Base-by-base conservation (phyloP, 2,888 invertebrate genomes). In the Urechis unicinctus region DNA sequence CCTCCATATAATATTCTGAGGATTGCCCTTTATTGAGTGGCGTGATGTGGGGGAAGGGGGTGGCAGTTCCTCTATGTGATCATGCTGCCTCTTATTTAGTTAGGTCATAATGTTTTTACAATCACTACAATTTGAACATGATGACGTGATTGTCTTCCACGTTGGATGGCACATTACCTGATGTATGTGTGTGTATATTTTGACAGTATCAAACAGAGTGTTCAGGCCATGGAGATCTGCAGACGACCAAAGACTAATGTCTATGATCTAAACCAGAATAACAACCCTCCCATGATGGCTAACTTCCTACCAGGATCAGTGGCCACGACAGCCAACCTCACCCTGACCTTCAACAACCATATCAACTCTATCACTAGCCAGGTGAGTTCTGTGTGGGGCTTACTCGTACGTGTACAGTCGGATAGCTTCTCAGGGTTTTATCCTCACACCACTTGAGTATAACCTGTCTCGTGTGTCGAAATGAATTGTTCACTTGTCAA, bases 151-250 rank as follows among this genome's bases (percentile, higher is more conserved):
- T n/a, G n/a, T n/a, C n/a, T n/a, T n/a, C n/a, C n/a, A n/a, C n/a
- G n/a, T n/a, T n/a, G n/a, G n/a, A n/a, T n/a, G n/a, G n/a, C n/a
- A n/a, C n/a, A n/a, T n/a, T n/a, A n/a, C n/a, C n/a, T n/a, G n/a
- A n/a, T n/a, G n/a, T n/a, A n/a, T n/a, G n/a, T n/a, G n/a, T n/a
- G n/a, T n/a, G n/a, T 53, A 22, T 49, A 29, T 45, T 26, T 52
- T 59, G 64, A 24, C 66, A 78, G 77, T 79, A 94, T 95, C 26
- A 95, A 96, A 80, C 91, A 94, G 25, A 92, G 92, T 71, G 92
- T 95, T 22, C 92, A 94, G 78, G 94, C 95, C 89, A 96, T 96
- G 95, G 95, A 96, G 72, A 84, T 84, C 67, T 83, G 87, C 78
- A 78, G 86, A 68, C 80, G 82, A 68, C 82, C 73, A 21, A 68